Percentiles rank a stretch among this genome's conserved stretches.
phyloP scores from a whole-genome alignment of 2,797 vertebrate genomes.

The Xiphorhynchus erythropygius region DNA sequence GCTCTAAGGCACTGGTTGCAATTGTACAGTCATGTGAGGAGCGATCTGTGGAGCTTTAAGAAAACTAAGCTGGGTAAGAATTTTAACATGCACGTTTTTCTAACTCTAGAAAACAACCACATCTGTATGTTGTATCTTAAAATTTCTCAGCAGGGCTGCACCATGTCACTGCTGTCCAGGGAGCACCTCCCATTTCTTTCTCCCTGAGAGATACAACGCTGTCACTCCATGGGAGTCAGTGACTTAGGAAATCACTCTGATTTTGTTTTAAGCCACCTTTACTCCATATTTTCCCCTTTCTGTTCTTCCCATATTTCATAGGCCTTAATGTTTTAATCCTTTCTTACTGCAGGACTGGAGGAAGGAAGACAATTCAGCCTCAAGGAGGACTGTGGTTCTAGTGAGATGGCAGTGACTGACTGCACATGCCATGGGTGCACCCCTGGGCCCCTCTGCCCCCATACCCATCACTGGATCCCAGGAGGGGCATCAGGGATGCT shows the following conservation, averaged over 20 bases:
- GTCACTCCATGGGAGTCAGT: not conserved
- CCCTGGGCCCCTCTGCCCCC: not conserved
- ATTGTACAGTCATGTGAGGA: rapidly evolving
- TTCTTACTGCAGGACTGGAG: constrained; percentile 52
- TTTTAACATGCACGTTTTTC: not conserved
- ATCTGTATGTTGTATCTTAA: not conserved
- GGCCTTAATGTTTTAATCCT: constrained; percentile 44
- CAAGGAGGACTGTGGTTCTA: not conserved
- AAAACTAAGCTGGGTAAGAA: not conserved
- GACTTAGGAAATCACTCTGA: not conserved
- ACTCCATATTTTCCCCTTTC: not conserved
- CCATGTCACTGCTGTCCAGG: not conserved
- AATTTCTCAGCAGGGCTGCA: not conserved
- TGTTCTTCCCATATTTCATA: not conserved
- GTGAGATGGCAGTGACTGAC: not conserved
- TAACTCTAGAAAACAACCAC: not conserved
- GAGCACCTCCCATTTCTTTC: not conserved
- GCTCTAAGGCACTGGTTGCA: not conserved
- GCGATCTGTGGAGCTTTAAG: not conserved
- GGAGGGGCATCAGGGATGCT: not conserved
- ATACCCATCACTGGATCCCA: not conserved
- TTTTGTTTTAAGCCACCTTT: not conserved
- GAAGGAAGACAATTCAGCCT: constrained; percentile 7
- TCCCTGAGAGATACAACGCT: not conserved
- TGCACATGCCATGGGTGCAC: rapidly evolving